These are phyloP conservation scores for Neofelis nebulosa DNA, from an alignment of 2,113 vertebrate genomes.

Conservation along the genomic window DNA sequence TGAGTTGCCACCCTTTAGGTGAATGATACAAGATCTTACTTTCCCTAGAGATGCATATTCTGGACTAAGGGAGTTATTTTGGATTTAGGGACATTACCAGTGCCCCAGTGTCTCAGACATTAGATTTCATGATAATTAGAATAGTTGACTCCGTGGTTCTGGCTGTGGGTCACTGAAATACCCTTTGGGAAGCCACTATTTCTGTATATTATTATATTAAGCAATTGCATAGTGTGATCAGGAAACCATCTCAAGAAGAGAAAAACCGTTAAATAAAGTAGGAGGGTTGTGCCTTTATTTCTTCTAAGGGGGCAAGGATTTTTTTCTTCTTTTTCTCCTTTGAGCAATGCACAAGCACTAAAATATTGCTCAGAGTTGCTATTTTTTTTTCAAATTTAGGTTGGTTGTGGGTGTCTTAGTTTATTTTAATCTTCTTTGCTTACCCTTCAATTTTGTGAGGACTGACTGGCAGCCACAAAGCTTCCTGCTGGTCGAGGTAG, in stretches of 20 bases:
- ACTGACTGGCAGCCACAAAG: slow-evolving; percentile 41
- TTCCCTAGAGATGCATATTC: not conserved
- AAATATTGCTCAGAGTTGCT: not conserved
- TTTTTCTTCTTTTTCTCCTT: not conserved
- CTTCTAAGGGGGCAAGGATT: not conserved
- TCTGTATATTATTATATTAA: not conserved
- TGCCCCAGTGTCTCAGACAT: not conserved
- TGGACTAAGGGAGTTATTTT: not conserved
- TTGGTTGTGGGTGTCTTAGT: not conserved
- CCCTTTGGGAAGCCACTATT: not conserved
- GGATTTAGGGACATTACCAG: not conserved
- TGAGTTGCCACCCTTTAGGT: not conserved
- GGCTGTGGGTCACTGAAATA: not conserved
- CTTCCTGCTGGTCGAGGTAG: slow-evolving; percentile 67
- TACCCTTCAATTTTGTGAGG: slow-evolving; percentile 29
- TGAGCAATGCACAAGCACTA: not conserved
- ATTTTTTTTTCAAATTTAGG: not conserved
- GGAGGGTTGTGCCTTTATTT: not conserved
- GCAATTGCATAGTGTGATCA: not conserved
- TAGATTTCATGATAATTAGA: not conserved
- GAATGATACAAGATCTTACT: not conserved
- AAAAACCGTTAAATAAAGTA: not conserved
- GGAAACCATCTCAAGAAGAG: not conserved
- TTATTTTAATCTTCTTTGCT: not conserved
- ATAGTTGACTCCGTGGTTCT: not conserved